phyloP scores from a whole-genome alignment of 2,113 vertebrate genomes.

The Corythaeola cristata region DNA sequence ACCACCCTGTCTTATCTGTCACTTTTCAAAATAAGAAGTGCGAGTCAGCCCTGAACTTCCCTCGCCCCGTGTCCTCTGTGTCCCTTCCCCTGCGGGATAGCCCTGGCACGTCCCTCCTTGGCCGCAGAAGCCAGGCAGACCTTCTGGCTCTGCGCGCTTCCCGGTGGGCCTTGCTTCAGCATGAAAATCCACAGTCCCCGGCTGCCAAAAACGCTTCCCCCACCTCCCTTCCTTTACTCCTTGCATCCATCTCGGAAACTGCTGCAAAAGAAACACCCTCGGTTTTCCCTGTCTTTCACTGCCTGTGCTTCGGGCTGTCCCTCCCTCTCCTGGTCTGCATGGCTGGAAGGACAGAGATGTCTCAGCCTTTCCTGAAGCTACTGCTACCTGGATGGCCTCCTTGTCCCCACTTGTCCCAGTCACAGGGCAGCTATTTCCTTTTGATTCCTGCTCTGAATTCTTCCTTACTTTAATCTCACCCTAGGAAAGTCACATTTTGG shows the following conservation, averaged over 20 bases:
- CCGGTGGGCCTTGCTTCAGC: not conserved
- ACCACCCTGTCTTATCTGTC: not conserved
- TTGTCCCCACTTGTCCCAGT: not conserved
- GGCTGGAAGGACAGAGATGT: not conserved
- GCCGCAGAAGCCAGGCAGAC: not conserved
- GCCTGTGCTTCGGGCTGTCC: not conserved
- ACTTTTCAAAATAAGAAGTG: not conserved
- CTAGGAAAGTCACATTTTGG: not conserved
- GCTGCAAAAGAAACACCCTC: not conserved
- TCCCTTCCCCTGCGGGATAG: not conserved
- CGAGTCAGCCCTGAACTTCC: not conserved
- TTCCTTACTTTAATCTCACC: not conserved
- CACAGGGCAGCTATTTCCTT: not conserved
- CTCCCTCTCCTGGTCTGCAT: not conserved
- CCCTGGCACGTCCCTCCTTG: not conserved
- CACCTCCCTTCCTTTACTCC: not conserved
- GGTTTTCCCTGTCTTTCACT: not conserved
- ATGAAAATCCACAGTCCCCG: not conserved
- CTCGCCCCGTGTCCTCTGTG: fast-evolving
- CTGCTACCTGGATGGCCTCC: too few relatives aligned
- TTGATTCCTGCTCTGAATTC: not conserved
- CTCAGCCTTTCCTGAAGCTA: not conserved
- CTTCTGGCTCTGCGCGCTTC: not conserved
- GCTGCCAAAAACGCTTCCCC: not conserved
- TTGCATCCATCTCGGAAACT: fast-evolving